A percentile compares a stretch with the other conserved stretches of the same genome.
phyloP scores from a whole-genome alignment of 1,140 invertebrate species.

The Uloborus diversus region DNA sequence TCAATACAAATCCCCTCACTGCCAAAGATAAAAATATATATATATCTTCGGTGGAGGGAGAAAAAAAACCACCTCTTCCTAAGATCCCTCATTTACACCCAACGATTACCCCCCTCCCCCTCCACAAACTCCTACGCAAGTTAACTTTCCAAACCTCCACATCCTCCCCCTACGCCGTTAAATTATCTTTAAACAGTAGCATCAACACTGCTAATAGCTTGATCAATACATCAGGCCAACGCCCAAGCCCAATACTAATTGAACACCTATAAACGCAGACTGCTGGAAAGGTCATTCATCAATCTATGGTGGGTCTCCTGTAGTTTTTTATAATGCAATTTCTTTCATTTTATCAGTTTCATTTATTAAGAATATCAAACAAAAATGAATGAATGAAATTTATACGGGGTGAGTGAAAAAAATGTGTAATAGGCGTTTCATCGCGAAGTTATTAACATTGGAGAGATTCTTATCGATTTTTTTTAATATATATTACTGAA shows the following conservation, averaged over 20 bases:
- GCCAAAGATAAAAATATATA: no score
- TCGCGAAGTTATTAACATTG: slow-evolving; percentile 19
- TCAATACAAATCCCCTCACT: slow-evolving; percentile 17
- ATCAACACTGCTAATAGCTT: slow-evolving; percentile 51
- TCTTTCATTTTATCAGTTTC: neutral
- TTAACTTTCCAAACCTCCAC: slow-evolving; percentile 28
- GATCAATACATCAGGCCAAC: slow-evolving; percentile 43
- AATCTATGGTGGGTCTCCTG: slow-evolving; percentile 14
- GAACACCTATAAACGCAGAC: slow-evolving; percentile 3
- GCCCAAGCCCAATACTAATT: slow-evolving; percentile 52
- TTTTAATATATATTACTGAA: neutral
- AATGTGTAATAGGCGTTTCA: slow-evolving; percentile 7
- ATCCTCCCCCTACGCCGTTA: slow-evolving; percentile 11
- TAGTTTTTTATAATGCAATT: slow-evolving; percentile 11
- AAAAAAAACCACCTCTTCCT: slow-evolving; percentile 1
- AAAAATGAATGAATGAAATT: slow-evolving; percentile 14
- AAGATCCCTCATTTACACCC: neutral
- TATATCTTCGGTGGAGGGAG: neutral
- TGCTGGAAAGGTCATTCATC: slow-evolving; percentile 22
- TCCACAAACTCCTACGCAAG: slow-evolving; percentile 33
- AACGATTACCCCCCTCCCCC: slow-evolving; percentile 31
- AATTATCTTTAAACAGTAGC: slow-evolving; percentile 53
- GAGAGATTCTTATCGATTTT: slow-evolving; percentile 5
- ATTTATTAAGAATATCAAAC: slow-evolving; percentile 11
- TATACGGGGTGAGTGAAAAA: neutral